Conservation (phyloP, 2,113 vertebrate species). For the Esox niger region DNA sequence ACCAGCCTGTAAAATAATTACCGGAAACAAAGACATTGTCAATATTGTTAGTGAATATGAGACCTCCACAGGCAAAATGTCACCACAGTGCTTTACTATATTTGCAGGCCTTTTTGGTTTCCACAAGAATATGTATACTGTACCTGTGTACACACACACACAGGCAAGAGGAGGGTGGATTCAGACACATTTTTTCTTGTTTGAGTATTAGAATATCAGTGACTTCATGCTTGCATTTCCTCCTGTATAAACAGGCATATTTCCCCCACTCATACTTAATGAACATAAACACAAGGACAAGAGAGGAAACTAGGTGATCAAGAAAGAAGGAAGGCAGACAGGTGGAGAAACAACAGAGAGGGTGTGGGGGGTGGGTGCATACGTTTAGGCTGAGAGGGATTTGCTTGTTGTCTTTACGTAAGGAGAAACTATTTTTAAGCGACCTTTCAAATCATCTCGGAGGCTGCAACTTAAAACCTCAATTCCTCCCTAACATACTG, state of each 20-base stretch:
- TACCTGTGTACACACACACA: too few relatives aligned
- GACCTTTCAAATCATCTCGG: conserved; percentile 7
- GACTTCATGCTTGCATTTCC: not conserved
- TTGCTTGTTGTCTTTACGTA: conserved; percentile 6
- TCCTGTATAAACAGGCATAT: not conserved
- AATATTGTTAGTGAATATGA: too few relatives aligned
- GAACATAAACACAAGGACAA: not conserved
- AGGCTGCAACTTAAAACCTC: conserved; percentile 4
- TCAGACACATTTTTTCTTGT: too few relatives aligned
- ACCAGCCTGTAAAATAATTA: too few relatives aligned
- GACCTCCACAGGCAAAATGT: too few relatives aligned
- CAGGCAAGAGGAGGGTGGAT: not conserved
- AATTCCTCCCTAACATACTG: not conserved
- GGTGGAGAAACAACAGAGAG: not conserved
- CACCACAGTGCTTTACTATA: too few relatives aligned
- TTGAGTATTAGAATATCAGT: not conserved
- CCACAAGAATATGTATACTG: too few relatives aligned
- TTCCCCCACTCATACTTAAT: not conserved
- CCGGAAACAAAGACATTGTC: too few relatives aligned
- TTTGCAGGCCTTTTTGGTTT: too few relatives aligned
- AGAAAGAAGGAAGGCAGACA: not conserved
- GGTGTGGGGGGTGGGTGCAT: not conserved
- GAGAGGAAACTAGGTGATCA: not conserved
- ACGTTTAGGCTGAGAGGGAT: conserved; percentile 10
- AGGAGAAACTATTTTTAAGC: conserved; percentile 19